Base-by-base conservation (phyloP, 2,797 vertebrate genomes). In the Pseudomugil tenellus region DNA sequence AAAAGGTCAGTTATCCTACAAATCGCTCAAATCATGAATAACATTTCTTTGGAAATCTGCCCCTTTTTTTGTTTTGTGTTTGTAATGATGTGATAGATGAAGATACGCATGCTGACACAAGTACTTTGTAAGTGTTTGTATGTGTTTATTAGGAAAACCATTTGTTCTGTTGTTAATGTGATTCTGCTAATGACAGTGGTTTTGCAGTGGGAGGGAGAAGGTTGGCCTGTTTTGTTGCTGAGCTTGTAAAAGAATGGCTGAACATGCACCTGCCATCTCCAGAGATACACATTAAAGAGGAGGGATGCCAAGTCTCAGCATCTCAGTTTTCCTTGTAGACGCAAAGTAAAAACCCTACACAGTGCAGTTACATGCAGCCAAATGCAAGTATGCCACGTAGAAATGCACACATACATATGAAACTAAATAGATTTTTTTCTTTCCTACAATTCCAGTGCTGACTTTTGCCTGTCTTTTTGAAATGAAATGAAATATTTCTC, bases 181-280 rank as follows among this genome's bases (percentile, higher is more conserved):
- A 85, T 90, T 82, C 57, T 77, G 74, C 78, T 91, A 92, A 89
- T 87, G 84, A 84, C 80, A 74, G 77, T 65, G 66, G 77, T 87
- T 85, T 91, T 88, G 81, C 77, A 79, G 80, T 76, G 86, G 79
- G 85, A 80, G 80, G 58, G 68, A 76, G 83, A 67, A 80, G 70
- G 64, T 76, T 65, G 85, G 80, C 78, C 83, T 74, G 83, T 84
- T 84, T 41, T 86, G 87, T 74, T 89, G 92, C 92, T 91, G 89
- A 90, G 90, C 90, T 90, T 91, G 90, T 91, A 89, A 82, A 89
- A 90, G 86, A 91, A 86, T 59, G 88, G 90, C 91, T 93, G 87
- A 92, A 93, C 91, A 92, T 86, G 89, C 92, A 93, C 91, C 92
- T 94, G 92, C 87, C 91, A 89, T 92, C 92, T 93, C 92, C 81